These are phyloP conservation scores for Eristalis tenax DNA, from an alignment of 2,888 invertebrate species.

Conservation along the genomic window DNA sequence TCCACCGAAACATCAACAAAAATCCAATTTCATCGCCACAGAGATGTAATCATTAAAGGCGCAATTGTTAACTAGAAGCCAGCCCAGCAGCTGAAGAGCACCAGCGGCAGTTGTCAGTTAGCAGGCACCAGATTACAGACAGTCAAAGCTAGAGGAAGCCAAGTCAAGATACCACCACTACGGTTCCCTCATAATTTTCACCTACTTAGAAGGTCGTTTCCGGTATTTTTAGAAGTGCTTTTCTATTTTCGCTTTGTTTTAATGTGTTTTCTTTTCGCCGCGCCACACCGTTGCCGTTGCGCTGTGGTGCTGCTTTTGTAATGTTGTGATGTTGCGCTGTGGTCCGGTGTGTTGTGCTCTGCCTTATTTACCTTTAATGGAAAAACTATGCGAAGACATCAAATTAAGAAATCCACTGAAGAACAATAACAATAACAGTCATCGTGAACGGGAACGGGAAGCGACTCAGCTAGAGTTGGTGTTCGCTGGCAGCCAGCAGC, in stretches of 20 bases:
- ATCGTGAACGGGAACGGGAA: conserved; percentile 13
- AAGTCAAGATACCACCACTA: background rate
- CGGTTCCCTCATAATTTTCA: conserved; percentile 71
- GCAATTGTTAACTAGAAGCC: conserved; percentile 47
- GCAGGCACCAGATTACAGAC: background rate
- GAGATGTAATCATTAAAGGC: conserved; percentile 59
- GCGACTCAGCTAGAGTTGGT: background rate
- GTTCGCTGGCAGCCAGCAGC: conserved; percentile 3
- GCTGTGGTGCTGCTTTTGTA: conserved; percentile 14
- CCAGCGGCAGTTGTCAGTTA: background rate
- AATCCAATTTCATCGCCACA: conserved; percentile 59
- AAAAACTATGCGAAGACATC: conserved; percentile 58
- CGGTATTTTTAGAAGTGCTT: conserved; percentile 66
- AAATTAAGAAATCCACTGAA: conserved; percentile 61
- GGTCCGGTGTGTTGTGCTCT: too few relatives aligned
- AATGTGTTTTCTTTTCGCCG: conserved; percentile 36
- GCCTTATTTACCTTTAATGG: conserved; percentile 48
- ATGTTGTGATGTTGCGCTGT: too few relatives aligned
- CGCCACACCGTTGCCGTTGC: background rate
- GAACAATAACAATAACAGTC: conserved; percentile 47
- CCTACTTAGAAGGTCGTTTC: conserved; percentile 70
- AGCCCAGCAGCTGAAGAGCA: conserved; percentile 15
- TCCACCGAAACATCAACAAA: conserved; percentile 53
- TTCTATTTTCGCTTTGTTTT: conserved; percentile 65
- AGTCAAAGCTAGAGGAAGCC: background rate